Percentiles rank a stretch among this genome's conserved stretches.
phyloP scores from a whole-genome alignment of 2,888 invertebrate genomes.

The Apotomis turbidana region DNA sequence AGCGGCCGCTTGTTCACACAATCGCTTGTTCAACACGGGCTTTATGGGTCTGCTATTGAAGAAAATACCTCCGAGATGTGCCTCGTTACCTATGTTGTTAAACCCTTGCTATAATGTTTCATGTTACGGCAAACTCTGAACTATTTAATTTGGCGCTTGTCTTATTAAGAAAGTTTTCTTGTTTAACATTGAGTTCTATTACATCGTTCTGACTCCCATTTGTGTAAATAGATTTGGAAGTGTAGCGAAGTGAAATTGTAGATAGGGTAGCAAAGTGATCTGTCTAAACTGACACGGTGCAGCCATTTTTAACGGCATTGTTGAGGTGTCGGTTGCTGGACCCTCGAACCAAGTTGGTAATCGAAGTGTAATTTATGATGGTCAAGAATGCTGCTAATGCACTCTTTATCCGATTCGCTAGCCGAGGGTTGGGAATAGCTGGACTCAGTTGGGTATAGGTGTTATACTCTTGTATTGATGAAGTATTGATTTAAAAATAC shows the following conservation, averaged over 20 bases:
- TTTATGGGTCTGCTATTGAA: slow-evolving; percentile 45
- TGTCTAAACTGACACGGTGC: slow-evolving; percentile 69
- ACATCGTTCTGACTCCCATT: not conserved
- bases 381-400: slow-evolving; percentile 51
- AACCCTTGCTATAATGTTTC: slow-evolving; percentile 36
- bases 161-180: slow-evolving; percentile 36
- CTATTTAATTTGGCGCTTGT: slow-evolving; percentile 35
- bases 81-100: slow-evolving; percentile 43
- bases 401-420: slow-evolving; percentile 28
- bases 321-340: slow-evolving; percentile 65
- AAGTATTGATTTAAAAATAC: too few species aligned
- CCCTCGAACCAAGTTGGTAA: slow-evolving; percentile 64
- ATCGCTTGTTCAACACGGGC: slow-evolving; percentile 49
- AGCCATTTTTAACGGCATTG: slow-evolving; percentile 79
- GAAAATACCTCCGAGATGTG: slow-evolving; percentile 42
- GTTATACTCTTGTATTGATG: too few species aligned
- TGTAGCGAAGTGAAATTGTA: slow-evolving; percentile 41
- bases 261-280: slow-evolving; percentile 63
- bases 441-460: not conserved
- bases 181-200: slow-evolving; percentile 17
- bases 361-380: slow-evolving; percentile 69
- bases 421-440: slow-evolving; percentile 1
- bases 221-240: not conserved
- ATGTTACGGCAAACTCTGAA: slow-evolving; percentile 32
- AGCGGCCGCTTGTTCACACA: slow-evolving; percentile 80